Conservation (phyloP, 2,797 vertebrate species). For the Eptatretus atami region DNA sequence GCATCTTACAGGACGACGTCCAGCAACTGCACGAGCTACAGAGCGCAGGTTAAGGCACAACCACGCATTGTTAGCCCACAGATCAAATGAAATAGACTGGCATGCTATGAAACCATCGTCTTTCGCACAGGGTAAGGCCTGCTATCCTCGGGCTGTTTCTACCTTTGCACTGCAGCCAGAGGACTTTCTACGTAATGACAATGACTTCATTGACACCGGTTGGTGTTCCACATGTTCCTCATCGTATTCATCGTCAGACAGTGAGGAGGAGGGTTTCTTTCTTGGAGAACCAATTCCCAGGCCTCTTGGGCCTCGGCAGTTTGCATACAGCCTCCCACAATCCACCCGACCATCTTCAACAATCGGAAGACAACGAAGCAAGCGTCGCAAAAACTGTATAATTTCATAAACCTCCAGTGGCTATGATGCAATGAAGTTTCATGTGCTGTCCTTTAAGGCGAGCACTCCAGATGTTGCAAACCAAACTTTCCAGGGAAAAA, state of each 20-base stretch:
- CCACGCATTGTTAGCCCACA: background rate
- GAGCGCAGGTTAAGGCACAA: slow-evolving; percentile 32
- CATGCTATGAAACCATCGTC: slow-evolving; percentile 38
- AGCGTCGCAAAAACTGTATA: slow-evolving; percentile 95
- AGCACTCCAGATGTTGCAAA: too few relatives aligned
- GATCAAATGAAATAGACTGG: slow-evolving; percentile 12
- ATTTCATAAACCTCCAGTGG: slow-evolving; percentile 32
- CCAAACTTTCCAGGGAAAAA: too few relatives aligned
- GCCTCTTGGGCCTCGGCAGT: slow-evolving; percentile 51
- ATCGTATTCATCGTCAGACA: slow-evolving; percentile 33
- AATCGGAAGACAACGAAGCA: slow-evolving; percentile 59
- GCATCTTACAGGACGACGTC: slow-evolving; percentile 42
- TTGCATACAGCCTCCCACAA: slow-evolving; percentile 62
- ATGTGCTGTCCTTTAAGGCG: too few relatives aligned
- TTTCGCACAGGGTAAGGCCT: slow-evolving; percentile 14
- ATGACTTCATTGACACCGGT: slow-evolving; percentile 31
- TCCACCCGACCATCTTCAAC: slow-evolving; percentile 52
- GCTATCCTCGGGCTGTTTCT: slow-evolving; percentile 47
- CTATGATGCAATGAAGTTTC: too few relatives aligned
- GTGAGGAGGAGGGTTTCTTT: slow-evolving; percentile 91
- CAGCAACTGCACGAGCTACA: slow-evolving; percentile 30
- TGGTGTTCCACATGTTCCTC: slow-evolving; percentile 98
- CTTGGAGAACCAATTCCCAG: slow-evolving; percentile 77
- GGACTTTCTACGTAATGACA: background rate
- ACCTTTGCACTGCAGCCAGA: slow-evolving; percentile 79